Evolutionary conservation across 2,113 vertebrate species (phyloP), one percentile per base, ranked within the genome.

Genomic region (Elephas maximus): DNA sequence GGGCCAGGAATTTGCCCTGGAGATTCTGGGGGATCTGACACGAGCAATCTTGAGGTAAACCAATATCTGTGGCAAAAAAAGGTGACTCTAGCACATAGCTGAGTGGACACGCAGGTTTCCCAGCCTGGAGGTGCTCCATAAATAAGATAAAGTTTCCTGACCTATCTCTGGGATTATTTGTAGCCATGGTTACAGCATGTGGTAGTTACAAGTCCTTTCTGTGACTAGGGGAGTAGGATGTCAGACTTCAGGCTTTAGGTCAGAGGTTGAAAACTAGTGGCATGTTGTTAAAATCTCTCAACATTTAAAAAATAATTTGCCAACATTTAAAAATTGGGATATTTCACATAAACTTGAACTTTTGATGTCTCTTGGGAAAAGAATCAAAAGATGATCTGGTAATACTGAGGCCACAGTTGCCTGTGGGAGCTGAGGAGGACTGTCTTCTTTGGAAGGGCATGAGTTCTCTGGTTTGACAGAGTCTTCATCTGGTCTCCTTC

Each of bases 1-100:
- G 95, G 96, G 97, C 94, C 80, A 81, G 95, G 96, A 98, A 97
- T 98, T 95, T 98, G 96, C 97, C 90, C 90, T 87, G 84, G 90
- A 93, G 87, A 94, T 98, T 93, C 96, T 90, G 80, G 60, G 62
- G 87, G 76, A 92, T 88, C 76, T 28, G 60, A 94, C 82, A 91
- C 94, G 92, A 90, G 71, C 62, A 30, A 45, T 88, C 96, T 92
- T 95, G 93, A 88, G 93, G 96, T 94, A 97, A 98, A 71, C 45
- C 91, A 95, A 97, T 97, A 97, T 87, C 82, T 95, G 86, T 89
- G 48, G 65, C 78, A 93, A 86, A 90, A 95, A 74, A 95, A 93
- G 63, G 92, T 82, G 93, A 95, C 88, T 67, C 48, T 67, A 84
- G 95, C 96, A 95, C 95, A 96, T 95, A 96, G 96, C 90, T 97